Evolutionary conservation across 2,113 vertebrate genomes (phyloP).

Genomic region (Aleadryas rufinucha): DNA sequence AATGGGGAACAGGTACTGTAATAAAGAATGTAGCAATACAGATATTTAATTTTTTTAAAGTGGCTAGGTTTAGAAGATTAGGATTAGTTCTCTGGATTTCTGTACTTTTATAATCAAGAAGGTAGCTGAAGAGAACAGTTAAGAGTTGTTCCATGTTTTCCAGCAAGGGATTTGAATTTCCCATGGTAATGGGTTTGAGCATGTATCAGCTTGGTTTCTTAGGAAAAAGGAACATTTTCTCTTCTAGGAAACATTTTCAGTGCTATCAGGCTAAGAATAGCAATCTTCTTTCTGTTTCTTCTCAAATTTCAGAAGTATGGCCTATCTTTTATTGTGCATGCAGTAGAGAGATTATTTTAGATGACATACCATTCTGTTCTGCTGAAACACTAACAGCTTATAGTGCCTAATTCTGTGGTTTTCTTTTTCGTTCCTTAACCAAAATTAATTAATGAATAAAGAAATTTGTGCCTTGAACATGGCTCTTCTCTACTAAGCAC

Average conservation of each 20-base stretch:
- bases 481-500: not conserved
- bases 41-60: not conserved
- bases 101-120: not conserved
- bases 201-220: not conserved
- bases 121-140: not conserved
- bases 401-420: not conserved
- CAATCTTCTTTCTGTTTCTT: slow-evolving; percentile 13
- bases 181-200: not conserved
- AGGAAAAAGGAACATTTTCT: slow-evolving; percentile 11
- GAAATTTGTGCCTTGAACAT: not conserved
- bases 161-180: not conserved
- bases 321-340: not conserved
- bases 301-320: slow-evolving; percentile 14
- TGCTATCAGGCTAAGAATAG: slow-evolving; percentile 42
- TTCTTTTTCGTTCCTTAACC: not conserved
- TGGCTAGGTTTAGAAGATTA: not conserved
- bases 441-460: not conserved
- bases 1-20: not conserved
- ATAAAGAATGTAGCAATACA: not conserved
- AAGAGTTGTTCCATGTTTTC: not conserved
- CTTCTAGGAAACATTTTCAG: slow-evolving; percentile 27
- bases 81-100: not conserved
- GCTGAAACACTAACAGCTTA: not conserved
- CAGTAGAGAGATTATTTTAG: not conserved
- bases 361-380: not conserved